Percentiles rank a stretch among this genome's conserved stretches.
Evolutionary conservation across 2,113 vertebrate species (phyloP).

Genomic region (Dromiciops gliroides): DNA sequence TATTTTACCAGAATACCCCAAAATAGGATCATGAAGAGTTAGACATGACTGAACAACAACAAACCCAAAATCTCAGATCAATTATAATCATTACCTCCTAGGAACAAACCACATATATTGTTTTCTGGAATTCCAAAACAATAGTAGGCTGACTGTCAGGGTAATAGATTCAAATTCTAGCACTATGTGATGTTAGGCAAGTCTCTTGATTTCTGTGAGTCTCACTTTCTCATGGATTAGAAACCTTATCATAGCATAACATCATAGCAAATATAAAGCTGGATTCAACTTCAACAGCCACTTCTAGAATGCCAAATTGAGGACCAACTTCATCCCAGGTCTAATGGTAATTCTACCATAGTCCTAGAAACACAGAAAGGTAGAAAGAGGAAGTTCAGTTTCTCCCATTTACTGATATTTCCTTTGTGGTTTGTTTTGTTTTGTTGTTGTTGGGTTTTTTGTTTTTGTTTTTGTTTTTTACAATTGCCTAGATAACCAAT

Average conservation of each 20-base stretch:
- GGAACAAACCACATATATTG: background rate
- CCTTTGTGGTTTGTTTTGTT: too few species aligned
- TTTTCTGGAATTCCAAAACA: background rate
- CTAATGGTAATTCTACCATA: background rate
- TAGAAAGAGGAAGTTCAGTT: background rate
- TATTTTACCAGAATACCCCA: background rate
- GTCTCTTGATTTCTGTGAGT: background rate
- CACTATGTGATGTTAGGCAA: background rate
- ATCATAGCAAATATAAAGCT: background rate
- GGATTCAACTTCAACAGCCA: background rate
- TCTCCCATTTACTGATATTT: background rate
- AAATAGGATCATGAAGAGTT: background rate
- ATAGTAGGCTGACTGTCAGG: background rate
- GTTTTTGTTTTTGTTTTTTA: too few species aligned
- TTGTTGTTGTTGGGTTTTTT: too few species aligned
- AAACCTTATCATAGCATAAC: background rate
- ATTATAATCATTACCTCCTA: background rate
- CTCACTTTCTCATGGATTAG: background rate
- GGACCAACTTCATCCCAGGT: background rate
- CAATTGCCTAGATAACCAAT: background rate
- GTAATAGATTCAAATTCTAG: background rate
- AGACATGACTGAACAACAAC: background rate
- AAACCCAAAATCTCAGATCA: background rate
- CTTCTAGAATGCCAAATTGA: background rate
- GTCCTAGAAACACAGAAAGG: background rate